Evolutionary conservation across 2,888 invertebrate genomes (phyloP), one percentile per base, ranked within the genome.

Genomic region (Coelopa pilipes): DNA sequence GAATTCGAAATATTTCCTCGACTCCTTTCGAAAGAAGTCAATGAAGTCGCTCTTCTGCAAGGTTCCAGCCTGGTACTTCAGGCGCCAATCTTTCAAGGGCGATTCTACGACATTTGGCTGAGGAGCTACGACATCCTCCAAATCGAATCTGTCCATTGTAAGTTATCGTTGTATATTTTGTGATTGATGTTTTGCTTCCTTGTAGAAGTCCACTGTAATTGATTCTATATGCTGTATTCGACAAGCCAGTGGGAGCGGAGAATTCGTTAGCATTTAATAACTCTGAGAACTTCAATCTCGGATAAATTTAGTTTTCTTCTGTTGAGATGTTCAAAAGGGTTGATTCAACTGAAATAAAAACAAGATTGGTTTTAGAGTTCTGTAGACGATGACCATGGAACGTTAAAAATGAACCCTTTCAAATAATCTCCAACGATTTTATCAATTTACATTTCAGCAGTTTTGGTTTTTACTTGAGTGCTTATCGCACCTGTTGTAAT

Each of bases 51-150:
- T 81, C 74, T 82, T 81, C 59, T 81, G 79, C 72, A 88, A 77
- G 71, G 84, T 85, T 63, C 87, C 87, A 69, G 84, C 80, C 75
- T 86, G 86, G 60, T 82, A 82, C 78, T 86, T 87, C 12, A 87
- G 81, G 74, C 87, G 85, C 88, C 88, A 88, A 78, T 87, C 85
- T 80, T 88, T 88, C 15, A 88, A 74, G 13, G 85, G 85, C 24
- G 83, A 81, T 70, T 78, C 82, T 70, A 79, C 77, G 62, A 78
- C 79, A 63, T 77, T 76, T 67, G 81, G 80, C 75, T 81, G 79
- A 70, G 78, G 81, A 76, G 84, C 82, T 73, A 83, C 85, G 75
- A 82, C 83, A 78, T 85, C 86, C 69, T 84, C 83, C 79, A 83
- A 80, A 76, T 82, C 84, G 78, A 81, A 85, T 74, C 79, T 82